Evolutionary conservation across 2,113 vertebrate species (phyloP).

Genomic region (Girardinichthys multiradiatus): DNA sequence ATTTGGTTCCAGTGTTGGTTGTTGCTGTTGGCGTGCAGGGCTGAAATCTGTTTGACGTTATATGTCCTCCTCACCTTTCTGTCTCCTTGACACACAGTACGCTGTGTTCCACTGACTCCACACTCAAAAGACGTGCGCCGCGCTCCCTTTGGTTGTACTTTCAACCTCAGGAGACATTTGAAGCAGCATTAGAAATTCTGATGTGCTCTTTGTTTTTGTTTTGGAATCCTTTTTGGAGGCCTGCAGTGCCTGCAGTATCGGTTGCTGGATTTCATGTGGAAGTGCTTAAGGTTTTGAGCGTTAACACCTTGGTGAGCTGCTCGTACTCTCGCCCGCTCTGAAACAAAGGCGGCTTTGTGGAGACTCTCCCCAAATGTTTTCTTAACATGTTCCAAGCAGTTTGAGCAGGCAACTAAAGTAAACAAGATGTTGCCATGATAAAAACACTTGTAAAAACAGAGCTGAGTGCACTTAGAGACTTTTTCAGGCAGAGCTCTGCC

Average conservation of each 20-base stretch:
- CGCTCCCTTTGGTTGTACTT: slow-evolving; percentile 25
- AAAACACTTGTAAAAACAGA: slow-evolving; percentile 99
- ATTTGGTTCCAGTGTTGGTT: slow-evolving; percentile 66
- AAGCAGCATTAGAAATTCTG: slow-evolving; percentile 80
- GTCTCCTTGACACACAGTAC: slow-evolving; percentile 41
- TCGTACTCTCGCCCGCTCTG: slow-evolving; percentile 85
- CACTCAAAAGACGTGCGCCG: slow-evolving; percentile 32
- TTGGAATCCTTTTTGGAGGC: slow-evolving; percentile 79
- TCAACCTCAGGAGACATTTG: slow-evolving; percentile 71
- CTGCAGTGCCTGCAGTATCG: slow-evolving; percentile 82
- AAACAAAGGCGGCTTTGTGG: slow-evolving; percentile 98
- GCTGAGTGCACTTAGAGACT: slow-evolving; percentile 88
- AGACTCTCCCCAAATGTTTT: slow-evolving; percentile 97
- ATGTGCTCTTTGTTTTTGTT: slow-evolving; percentile 80
- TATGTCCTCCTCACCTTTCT: slow-evolving; percentile 74
- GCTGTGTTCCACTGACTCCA: slow-evolving; percentile 68
- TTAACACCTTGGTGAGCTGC: slow-evolving; percentile 97
- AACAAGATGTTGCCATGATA: slow-evolving; percentile 99
- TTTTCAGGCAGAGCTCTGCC: slow-evolving; percentile 70
- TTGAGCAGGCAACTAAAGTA: slow-evolving; percentile 99
- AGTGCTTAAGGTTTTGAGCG: slow-evolving; percentile 97
- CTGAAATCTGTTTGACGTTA: slow-evolving; percentile 78
- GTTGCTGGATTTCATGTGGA: slow-evolving; percentile 95
- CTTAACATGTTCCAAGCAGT: slow-evolving; percentile 99
- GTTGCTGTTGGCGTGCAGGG: slow-evolving; percentile 80